phyloP scores from a whole-genome alignment of 2,888 invertebrate species.

The Leptarthrus brevirostris region DNA sequence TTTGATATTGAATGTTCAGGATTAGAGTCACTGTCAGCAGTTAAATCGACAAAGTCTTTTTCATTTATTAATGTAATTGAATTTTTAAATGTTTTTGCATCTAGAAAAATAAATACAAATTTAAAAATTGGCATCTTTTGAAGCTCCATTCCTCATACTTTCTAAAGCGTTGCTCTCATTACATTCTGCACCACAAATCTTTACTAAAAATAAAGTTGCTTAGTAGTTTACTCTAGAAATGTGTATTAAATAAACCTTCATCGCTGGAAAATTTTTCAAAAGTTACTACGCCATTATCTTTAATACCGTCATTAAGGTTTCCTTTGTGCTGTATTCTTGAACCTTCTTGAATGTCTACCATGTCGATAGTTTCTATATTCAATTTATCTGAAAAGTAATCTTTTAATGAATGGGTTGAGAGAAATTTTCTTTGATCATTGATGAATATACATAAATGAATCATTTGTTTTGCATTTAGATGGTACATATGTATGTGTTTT shows the following conservation, averaged over 20 bases:
- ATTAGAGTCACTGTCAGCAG: background rate
- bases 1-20: background rate
- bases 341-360: background rate
- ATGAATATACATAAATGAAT: no score
- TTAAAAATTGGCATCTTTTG: no score
- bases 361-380: no score
- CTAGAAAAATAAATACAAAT: no score
- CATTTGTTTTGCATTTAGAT: no score
- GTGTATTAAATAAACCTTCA: conserved; percentile 58
- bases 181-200: conserved; percentile 57
- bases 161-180: no score
- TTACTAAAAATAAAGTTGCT: conserved; percentile 59
- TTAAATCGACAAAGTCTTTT: conserved; percentile 37
- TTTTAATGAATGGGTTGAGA: no score
- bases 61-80: background rate
- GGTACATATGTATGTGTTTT: no score
- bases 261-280: conserved; percentile 63
- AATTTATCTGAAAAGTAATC: no score
- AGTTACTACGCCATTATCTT: conserved; percentile 30
- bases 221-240: background rate
- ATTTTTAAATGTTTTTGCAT: background rate
- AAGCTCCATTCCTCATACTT: no score
- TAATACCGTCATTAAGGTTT: no score
- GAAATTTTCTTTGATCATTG: no score
- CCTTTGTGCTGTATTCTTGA: conserved; percentile 4